Conservation (phyloP, 1,140 invertebrate genomes). For the Matsumurasca onukii region DNA sequence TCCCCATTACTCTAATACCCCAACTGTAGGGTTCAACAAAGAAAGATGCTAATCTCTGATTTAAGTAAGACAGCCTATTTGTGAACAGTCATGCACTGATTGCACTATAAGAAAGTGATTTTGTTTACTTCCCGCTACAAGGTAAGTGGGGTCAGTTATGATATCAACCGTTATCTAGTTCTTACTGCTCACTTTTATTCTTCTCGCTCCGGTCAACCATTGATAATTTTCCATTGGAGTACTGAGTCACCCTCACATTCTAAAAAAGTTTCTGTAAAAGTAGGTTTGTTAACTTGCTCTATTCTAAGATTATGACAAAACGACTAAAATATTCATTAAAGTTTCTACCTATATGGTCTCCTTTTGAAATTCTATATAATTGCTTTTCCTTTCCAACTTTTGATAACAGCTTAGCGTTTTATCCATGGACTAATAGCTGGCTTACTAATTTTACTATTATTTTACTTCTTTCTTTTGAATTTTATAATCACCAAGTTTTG, state of each 20-base stretch:
- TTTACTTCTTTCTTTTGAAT: not conserved
- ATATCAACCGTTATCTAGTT: conserved; percentile 19
- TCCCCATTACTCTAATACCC: not conserved
- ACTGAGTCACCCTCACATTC: conserved; percentile 12
- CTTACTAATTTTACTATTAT: not conserved
- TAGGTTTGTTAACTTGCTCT: conserved; percentile 1
- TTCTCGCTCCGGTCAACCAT: not conserved
- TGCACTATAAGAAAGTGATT: not conserved
- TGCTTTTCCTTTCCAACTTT: conserved; percentile 11
- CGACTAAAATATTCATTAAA: conserved; percentile 13
- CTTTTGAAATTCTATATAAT: conserved; percentile 19
- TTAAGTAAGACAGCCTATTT: not conserved
- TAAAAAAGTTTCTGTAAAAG: not conserved
- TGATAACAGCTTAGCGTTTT: not conserved
- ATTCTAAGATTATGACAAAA: conserved; percentile 12
- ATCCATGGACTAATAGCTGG: conserved; percentile 26
- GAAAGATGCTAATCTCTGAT: not conserved
- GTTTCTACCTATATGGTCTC: not conserved
- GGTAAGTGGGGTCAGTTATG: not conserved
- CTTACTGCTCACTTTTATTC: conserved; percentile 1
- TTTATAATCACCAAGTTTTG: not conserved
- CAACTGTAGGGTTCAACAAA: conserved; percentile 8
- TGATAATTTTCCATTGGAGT: conserved; percentile 23
- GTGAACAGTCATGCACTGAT: not conserved
- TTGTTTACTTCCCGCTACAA: conserved; percentile 14